A percentile compares a stretch with the other conserved stretches of the same genome.
These are phyloP conservation scores for Bombus superbus DNA, from an alignment of 1,140 invertebrate genomes.

Conservation along the genomic window DNA sequence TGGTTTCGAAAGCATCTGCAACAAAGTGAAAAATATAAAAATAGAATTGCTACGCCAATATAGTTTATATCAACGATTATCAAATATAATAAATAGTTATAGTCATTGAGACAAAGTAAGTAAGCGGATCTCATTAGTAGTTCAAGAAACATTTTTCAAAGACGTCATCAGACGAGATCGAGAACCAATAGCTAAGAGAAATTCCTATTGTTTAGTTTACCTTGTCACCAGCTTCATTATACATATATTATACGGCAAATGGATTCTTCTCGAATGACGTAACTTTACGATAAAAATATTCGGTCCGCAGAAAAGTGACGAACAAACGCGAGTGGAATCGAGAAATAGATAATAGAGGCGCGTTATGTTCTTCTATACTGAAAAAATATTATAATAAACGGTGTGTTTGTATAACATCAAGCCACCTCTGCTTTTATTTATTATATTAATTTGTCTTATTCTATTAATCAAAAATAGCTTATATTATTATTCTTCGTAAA, in stretches of 20 bases:
- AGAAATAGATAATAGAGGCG: too few relatives aligned
- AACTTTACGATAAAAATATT: neutral
- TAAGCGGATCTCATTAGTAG: neutral
- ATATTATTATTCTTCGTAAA: neutral
- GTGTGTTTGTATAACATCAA: neutral
- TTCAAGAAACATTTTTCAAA: neutral
- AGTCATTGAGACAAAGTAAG: neutral
- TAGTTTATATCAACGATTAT: neutral
- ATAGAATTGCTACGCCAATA: neutral
- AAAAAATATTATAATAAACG: neutral
- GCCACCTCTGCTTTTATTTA: neutral
- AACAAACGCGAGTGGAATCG: neutral
- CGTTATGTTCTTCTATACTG: neutral
- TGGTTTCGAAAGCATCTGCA: slow-evolving; percentile 77
- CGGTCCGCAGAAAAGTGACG: neutral
- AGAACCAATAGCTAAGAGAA: neutral
- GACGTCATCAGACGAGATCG: neutral
- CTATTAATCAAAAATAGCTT: neutral
- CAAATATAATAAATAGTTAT: neutral
- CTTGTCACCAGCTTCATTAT: neutral
- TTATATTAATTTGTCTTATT: neutral
- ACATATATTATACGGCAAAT: too few relatives aligned
- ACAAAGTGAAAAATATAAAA: slow-evolving; percentile 64
- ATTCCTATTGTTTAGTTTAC: neutral
- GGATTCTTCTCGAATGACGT: neutral